Evolutionary conservation across 2,797 vertebrate species (phyloP).

Genomic region (Brachyrhaphis roseni): DNA sequence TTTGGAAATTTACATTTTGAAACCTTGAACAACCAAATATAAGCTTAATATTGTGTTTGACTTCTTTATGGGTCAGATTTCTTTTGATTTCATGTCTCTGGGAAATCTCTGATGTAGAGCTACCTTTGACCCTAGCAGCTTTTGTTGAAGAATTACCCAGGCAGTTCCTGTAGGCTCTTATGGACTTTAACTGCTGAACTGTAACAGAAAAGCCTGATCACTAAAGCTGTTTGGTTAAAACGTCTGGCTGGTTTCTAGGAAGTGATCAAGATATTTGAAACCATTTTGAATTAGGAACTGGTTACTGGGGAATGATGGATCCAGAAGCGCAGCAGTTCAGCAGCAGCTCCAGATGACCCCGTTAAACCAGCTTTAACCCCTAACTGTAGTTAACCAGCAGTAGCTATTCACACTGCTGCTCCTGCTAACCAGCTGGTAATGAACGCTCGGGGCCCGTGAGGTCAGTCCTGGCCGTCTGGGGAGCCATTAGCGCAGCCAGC

Average conservation of each 20-base stretch:
- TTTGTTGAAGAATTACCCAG: not conserved
- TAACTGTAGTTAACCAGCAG: conserved; percentile 40
- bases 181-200: not conserved
- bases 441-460: conserved; percentile 70
- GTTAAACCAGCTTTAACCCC: conserved; percentile 47
- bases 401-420: conserved; percentile 30
- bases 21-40: not conserved
- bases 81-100: not conserved
- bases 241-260: not conserved
- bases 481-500: conserved; percentile 76
- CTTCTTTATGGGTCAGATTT: not conserved
- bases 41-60: not conserved
- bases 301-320: not conserved
- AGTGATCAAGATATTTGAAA: not conserved
- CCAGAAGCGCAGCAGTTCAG: not conserved
- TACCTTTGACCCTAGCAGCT: not conserved
- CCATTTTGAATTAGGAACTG: not conserved
- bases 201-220: not conserved
- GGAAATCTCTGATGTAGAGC: not conserved
- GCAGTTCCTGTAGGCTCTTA: not conserved
- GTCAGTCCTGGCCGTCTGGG: conserved; percentile 75
- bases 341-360: conserved; percentile 1
- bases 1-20: not conserved
- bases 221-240: not conserved
- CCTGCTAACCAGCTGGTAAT: conserved; percentile 74